Evolutionary conservation across 2,888 invertebrate species (phyloP).

Genomic region (Masnerella sp.): DNA sequence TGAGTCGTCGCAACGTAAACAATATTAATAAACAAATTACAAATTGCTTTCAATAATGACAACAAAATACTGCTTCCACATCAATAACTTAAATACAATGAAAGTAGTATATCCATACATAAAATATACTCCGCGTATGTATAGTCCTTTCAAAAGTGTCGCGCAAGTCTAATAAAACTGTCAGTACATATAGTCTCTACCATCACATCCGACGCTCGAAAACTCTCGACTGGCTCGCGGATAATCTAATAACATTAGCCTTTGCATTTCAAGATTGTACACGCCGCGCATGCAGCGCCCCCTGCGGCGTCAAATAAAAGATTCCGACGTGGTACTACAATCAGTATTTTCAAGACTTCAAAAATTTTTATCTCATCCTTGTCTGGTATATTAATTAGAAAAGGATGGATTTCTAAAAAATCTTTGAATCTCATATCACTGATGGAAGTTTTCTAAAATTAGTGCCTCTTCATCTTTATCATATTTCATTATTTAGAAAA

Average conservation of each 20-base stretch:
- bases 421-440: too few relatives aligned
- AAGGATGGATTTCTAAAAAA: too few relatives aligned
- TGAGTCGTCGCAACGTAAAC: constrained; percentile 6
- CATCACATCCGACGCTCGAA: constrained; percentile 13
- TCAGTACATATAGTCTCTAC: constrained; percentile 26
- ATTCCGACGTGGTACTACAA: too few relatives aligned
- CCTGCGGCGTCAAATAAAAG: constrained; percentile 7
- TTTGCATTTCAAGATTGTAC: constrained; percentile 34
- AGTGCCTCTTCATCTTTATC: too few relatives aligned
- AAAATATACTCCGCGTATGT: constrained; percentile 21
- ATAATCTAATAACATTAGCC: constrained; percentile 39
- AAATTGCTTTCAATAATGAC: constrained; percentile 18
- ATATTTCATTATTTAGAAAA: too few relatives aligned
- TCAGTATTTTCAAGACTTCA: too few relatives aligned
- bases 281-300: not conserved
- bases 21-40: constrained; percentile 22
- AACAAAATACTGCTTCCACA: constrained; percentile 40
- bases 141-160: constrained; percentile 30
- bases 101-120: constrained; percentile 9
- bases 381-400: too few relatives aligned
- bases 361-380: too few relatives aligned
- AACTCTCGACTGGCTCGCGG: constrained; percentile 25
- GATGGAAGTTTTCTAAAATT: too few relatives aligned
- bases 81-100: constrained; percentile 30
- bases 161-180: constrained; percentile 41